Conservation (phyloP, 2,113 vertebrate genomes). For the Elephantulus edwardii region DNA sequence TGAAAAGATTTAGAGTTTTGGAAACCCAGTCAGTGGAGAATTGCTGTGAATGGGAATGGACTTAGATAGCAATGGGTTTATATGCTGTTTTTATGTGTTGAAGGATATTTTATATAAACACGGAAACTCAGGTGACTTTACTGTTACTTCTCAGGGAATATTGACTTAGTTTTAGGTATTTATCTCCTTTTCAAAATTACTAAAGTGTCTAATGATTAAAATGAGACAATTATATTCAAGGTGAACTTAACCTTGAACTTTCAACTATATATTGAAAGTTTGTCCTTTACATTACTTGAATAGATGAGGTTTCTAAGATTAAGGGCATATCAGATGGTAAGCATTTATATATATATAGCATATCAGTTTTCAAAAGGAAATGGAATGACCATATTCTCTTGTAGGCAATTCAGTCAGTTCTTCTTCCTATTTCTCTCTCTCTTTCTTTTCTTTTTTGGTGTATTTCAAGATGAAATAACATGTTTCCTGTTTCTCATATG, state of each 20-base stretch:
- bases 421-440: not conserved
- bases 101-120: too few species aligned
- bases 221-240: slow-evolving; percentile 37
- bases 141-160: not conserved
- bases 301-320: slow-evolving; percentile 33
- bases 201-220: slow-evolving; percentile 24
- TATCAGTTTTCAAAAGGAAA: not conserved
- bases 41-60: too few species aligned
- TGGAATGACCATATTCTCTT: not conserved
- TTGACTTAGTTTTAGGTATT: slow-evolving; percentile 44
- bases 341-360: not conserved
- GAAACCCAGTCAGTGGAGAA: too few species aligned
- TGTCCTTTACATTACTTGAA: not conserved
- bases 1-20: too few species aligned
- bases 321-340: slow-evolving; percentile 16
- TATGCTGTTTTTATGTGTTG: not conserved
- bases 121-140: not conserved
- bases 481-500: not conserved
- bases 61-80: too few species aligned
- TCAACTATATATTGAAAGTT: slow-evolving; percentile 1
- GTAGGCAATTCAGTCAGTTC: not conserved
- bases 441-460: not conserved
- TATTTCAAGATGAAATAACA: not conserved
- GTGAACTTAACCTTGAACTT: slow-evolving; percentile 35
- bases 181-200: not conserved